phyloP scores from a whole-genome alignment of 2,888 invertebrate species.

The Tinea semifulvella region DNA sequence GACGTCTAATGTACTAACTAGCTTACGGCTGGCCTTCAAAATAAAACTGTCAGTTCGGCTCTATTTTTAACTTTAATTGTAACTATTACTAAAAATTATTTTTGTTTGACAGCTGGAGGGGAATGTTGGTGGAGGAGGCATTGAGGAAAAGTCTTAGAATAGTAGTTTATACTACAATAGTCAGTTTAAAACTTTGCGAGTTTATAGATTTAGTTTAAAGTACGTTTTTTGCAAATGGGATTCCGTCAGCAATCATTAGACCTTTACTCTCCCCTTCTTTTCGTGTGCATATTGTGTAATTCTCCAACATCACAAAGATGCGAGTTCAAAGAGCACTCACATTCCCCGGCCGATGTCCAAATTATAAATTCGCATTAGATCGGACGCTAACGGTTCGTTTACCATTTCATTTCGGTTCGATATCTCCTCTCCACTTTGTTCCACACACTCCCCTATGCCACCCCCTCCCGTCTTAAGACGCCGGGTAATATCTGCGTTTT shows the following conservation, averaged over 20 bases:
- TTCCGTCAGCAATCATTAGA: constrained; percentile 34
- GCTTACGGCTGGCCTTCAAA: too few relatives aligned
- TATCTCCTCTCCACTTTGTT: constrained; percentile 67
- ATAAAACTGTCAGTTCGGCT: too few relatives aligned
- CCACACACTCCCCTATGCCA: constrained; percentile 57
- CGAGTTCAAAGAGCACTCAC: constrained; percentile 55
- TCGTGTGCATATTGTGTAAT: constrained; percentile 57
- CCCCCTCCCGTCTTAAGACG: constrained; percentile 53
- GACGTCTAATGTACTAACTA: too few relatives aligned
- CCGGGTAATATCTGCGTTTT: constrained; percentile 68
- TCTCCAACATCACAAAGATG: constrained; percentile 36
- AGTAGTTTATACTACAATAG: too few relatives aligned
- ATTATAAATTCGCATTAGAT: constrained; percentile 68
- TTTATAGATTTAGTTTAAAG: too few relatives aligned
- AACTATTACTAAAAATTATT: too few relatives aligned
- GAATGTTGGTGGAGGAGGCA: too few relatives aligned
- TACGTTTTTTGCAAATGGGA: too few relatives aligned
- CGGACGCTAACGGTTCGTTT: constrained; percentile 67
- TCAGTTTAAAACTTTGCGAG: too few relatives aligned
- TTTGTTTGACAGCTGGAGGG: too few relatives aligned
- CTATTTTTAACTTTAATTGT: too few relatives aligned
- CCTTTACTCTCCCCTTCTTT: constrained; percentile 41
- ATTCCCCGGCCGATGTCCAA: constrained; percentile 56
- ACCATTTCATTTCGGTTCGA: constrained; percentile 67
- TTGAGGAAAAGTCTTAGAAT: too few relatives aligned